A percentile compares a stretch with the other conserved stretches of the same genome.
phyloP scores from a whole-genome alignment of 2,113 vertebrate species.

The Varanus komodoensis region DNA sequence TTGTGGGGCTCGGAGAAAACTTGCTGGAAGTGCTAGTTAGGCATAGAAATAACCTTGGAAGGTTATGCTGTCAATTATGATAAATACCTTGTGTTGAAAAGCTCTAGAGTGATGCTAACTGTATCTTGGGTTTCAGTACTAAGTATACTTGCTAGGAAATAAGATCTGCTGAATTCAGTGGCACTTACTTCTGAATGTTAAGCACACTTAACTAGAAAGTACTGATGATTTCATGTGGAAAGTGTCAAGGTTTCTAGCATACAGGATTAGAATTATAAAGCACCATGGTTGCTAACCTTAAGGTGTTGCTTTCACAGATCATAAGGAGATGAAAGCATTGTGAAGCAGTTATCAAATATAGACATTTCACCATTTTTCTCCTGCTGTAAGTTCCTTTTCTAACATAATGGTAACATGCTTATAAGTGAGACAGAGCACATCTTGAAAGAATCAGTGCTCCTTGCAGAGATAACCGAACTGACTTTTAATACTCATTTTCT shows the following conservation, averaged over 20 bases:
- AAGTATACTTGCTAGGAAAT: too few relatives aligned
- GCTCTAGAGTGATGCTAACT: too few relatives aligned
- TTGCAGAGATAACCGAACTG: background rate
- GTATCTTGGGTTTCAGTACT: too few relatives aligned
- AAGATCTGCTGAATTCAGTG: too few relatives aligned
- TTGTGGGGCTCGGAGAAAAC: too few relatives aligned
- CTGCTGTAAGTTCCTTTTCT: background rate
- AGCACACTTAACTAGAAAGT: background rate
- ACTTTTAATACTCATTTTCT: constrained; percentile 19
- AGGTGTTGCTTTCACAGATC: background rate
- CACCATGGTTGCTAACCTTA: background rate
- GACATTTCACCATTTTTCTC: background rate
- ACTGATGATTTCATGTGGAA: background rate
- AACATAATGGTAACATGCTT: background rate
- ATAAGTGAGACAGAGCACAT: background rate
- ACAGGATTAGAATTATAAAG: background rate
- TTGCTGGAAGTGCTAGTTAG: too few relatives aligned
- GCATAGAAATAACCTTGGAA: too few relatives aligned
- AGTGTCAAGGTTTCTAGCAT: background rate
- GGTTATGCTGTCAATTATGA: too few relatives aligned
- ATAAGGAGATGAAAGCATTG: background rate
- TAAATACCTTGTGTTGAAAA: too few relatives aligned
- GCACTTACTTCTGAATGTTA: too few relatives aligned
- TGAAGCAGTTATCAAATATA: background rate
- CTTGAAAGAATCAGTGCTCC: background rate